A percentile compares a stretch with the other conserved stretches of the same genome.
phyloP scores from a whole-genome alignment of 2,888 invertebrate species.

The Lacanobia oleracea region DNA sequence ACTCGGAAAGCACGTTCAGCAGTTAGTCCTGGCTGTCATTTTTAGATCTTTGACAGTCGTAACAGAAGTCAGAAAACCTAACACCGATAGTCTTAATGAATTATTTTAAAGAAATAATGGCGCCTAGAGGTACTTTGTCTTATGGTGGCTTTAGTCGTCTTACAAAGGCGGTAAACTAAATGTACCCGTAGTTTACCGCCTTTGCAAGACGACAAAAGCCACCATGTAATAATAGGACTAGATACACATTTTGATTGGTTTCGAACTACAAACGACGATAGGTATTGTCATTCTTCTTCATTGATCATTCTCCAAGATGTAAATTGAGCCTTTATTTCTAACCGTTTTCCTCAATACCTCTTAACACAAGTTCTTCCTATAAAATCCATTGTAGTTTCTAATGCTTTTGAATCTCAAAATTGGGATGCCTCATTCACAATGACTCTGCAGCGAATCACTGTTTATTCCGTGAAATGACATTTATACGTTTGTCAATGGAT shows the following conservation, averaged over 20 bases:
- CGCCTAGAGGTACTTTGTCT: too few species aligned
- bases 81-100: too few species aligned
- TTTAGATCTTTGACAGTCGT: background rate
- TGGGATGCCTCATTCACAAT: constrained; percentile 32
- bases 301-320: background rate
- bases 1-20: too few species aligned
- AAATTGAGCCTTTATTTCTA: background rate
- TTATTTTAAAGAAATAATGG: too few species aligned
- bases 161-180: too few species aligned
- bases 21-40: background rate
- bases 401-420: constrained; percentile 38
- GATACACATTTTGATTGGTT: too few species aligned
- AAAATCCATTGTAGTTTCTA: constrained; percentile 29
- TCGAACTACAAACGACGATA: too few species aligned
- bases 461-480: constrained; percentile 47
- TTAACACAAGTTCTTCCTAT: constrained; percentile 45
- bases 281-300: background rate
- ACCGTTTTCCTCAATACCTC: constrained; percentile 18
- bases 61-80: too few species aligned
- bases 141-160: too few species aligned
- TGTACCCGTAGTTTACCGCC: too few species aligned
- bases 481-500: constrained; percentile 19
- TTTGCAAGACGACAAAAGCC: too few species aligned
- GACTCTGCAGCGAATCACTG: constrained; percentile 39
- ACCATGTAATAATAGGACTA: too few species aligned